These are phyloP conservation scores for Pseudeuparius sepicola DNA, from an alignment of 2,888 invertebrate genomes.

Conservation along the genomic window DNA sequence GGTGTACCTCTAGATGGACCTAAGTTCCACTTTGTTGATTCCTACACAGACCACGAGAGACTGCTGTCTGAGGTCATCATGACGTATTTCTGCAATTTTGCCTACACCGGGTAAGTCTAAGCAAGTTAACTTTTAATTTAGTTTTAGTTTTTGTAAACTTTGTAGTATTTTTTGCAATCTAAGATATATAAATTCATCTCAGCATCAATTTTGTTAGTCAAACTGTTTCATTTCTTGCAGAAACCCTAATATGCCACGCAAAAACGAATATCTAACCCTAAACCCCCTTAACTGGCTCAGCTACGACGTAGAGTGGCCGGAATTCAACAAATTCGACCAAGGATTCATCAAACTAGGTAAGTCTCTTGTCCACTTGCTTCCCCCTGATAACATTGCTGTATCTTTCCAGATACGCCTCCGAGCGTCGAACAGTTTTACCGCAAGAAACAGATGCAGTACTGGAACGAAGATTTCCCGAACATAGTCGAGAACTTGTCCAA, in stretches of 20 bases:
- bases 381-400: too few relatives aligned
- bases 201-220: too few relatives aligned
- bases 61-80: slow-evolving; percentile 78
- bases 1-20: slow-evolving; percentile 66
- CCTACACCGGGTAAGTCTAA: slow-evolving; percentile 71
- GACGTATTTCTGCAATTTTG: slow-evolving; percentile 85
- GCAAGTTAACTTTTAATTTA: too few relatives aligned
- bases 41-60: slow-evolving; percentile 68
- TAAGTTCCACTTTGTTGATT: slow-evolving; percentile 58
- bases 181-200: too few relatives aligned
- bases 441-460: slow-evolving; percentile 66
- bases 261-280: slow-evolving; percentile 52
- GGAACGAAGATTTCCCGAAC: slow-evolving; percentile 74
- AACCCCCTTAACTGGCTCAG: slow-evolving; percentile 57
- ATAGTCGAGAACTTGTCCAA: too few relatives aligned
- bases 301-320: slow-evolving; percentile 70
- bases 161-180: too few relatives aligned
- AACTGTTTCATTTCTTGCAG: too few relatives aligned
- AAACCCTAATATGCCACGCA: slow-evolving; percentile 66
- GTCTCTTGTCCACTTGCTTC: slow-evolving; percentile 23
- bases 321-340: slow-evolving; percentile 64
- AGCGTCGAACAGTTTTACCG: slow-evolving; percentile 65
- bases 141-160: too few relatives aligned
- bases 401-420: slow-evolving; percentile 66
- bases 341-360: slow-evolving; percentile 70